Evolutionary conservation across 53 echinoderm and acorn worm genomes (phyloP).

Genomic region (Antedon mediterranea): DNA sequence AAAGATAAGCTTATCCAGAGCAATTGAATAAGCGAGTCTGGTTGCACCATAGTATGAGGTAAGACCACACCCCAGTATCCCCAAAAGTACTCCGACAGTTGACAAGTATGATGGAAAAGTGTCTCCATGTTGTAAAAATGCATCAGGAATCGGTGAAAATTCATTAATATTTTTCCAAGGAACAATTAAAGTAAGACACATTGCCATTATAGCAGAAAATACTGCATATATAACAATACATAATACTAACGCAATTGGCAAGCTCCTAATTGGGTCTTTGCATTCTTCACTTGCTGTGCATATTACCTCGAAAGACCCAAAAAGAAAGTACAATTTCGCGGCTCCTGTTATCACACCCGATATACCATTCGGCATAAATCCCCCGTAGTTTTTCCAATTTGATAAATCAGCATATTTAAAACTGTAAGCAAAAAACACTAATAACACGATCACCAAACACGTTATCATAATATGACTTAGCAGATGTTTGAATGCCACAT

Average conservation of each 20-base stretch:
- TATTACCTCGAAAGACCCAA: conserved; percentile 50
- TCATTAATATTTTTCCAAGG: conserved; percentile 30
- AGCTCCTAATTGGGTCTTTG: conserved; percentile 28
- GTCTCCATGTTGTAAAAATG: conserved; percentile 28
- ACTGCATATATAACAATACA: conserved; percentile 28
- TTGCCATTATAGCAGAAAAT: conserved; percentile 28
- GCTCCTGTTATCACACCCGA: conserved; percentile 38
- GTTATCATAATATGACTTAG: not conserved
- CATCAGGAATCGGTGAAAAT: conserved; percentile 35
- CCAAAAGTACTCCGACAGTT: conserved; percentile 36
- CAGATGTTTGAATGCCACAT: not conserved
- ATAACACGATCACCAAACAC: not conserved
- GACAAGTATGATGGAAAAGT: conserved; percentile 41
- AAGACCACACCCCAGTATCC: conserved; percentile 28
- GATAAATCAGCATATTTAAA: not conserved
- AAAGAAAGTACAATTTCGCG: conserved; percentile 51
- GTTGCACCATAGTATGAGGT: conserved; percentile 38
- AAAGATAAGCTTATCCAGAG: conserved; percentile 50
- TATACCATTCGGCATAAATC: conserved; percentile 26
- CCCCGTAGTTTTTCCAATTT: not conserved
- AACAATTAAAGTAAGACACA: conserved; percentile 39
- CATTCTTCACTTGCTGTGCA: conserved; percentile 51
- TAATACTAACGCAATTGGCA: conserved; percentile 34
- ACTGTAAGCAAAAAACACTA: not conserved
- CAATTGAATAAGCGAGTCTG: conserved; percentile 55